Evolutionary conservation across 1,140 invertebrate species (phyloP).

Genomic region (Platyscapa corneri): DNA sequence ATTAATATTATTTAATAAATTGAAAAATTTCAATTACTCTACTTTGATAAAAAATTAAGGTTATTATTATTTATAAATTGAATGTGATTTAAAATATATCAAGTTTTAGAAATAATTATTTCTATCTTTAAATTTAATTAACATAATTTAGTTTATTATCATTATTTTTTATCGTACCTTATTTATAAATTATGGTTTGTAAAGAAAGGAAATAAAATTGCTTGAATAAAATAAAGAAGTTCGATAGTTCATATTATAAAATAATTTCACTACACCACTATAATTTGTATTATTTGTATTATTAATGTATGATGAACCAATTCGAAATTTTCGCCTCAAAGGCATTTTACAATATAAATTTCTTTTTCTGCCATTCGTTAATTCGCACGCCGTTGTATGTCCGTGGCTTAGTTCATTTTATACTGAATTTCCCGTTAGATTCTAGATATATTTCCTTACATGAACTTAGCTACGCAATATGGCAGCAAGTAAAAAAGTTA

Average conservation of each 20-base stretch:
- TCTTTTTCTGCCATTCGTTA: too few relatives aligned
- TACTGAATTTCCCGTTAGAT: not conserved
- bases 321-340: not conserved
- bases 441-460: not conserved
- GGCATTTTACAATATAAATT: not conserved
- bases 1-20: not conserved
- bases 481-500: not conserved
- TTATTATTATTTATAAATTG: slow-evolving; percentile 10
- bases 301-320: not conserved
- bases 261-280: not conserved
- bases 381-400: not conserved
- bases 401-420: not conserved
- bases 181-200: not conserved
- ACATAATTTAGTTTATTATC: not conserved
- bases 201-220: not conserved
- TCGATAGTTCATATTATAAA: not conserved
- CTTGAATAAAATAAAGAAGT: not conserved
- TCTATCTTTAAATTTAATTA: not conserved
- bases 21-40: not conserved
- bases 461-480: slow-evolving; percentile 1
- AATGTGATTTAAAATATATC: too few relatives aligned
- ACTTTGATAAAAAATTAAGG: not conserved
- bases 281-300: too few relatives aligned
- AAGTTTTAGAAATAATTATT: not conserved
- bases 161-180: not conserved